A percentile compares a stretch with the other conserved stretches of the same genome.
These are phyloP conservation scores for Halyomorpha halys DNA, from an alignment of 1,140 invertebrate genomes.

Conservation along the genomic window DNA sequence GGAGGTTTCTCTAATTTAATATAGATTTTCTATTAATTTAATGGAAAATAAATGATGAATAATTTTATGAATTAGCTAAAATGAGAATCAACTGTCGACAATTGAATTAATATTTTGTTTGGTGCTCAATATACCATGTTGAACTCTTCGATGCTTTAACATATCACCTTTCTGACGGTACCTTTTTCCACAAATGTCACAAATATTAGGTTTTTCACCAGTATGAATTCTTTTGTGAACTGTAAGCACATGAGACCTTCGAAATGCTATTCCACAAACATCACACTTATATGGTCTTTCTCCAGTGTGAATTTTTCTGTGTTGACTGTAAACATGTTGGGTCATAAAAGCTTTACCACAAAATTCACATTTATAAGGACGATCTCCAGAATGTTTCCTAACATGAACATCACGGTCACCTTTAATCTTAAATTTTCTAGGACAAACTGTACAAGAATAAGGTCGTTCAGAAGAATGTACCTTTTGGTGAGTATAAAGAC, in stretches of 20 bases:
- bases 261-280: slow-evolving; percentile 32
- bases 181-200: slow-evolving; percentile 52
- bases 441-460: slow-evolving; percentile 38
- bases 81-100: no score
- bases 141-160: slow-evolving; percentile 20
- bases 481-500: slow-evolving; percentile 30
- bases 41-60: no score
- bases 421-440: slow-evolving; percentile 31
- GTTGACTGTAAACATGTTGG: slow-evolving; percentile 32
- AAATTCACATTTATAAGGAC: slow-evolving; percentile 31
- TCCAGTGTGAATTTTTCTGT: slow-evolving; percentile 34
- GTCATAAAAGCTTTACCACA: slow-evolving; percentile 35
- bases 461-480: slow-evolving; percentile 45
- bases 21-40: no score
- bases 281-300: slow-evolving; percentile 32
- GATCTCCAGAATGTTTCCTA: slow-evolving; percentile 31
- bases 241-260: slow-evolving; percentile 31
- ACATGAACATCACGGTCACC: slow-evolving; percentile 30
- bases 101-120: not conserved
- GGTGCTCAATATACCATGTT: slow-evolving; percentile 14
- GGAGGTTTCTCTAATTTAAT: no score
- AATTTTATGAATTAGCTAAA: no score
- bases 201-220: slow-evolving; percentile 57
- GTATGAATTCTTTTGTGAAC: slow-evolving; percentile 42
- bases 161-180: slow-evolving; percentile 30